phyloP scores from a whole-genome alignment of 2,888 invertebrate genomes.

The Pyrrhia umbra region DNA sequence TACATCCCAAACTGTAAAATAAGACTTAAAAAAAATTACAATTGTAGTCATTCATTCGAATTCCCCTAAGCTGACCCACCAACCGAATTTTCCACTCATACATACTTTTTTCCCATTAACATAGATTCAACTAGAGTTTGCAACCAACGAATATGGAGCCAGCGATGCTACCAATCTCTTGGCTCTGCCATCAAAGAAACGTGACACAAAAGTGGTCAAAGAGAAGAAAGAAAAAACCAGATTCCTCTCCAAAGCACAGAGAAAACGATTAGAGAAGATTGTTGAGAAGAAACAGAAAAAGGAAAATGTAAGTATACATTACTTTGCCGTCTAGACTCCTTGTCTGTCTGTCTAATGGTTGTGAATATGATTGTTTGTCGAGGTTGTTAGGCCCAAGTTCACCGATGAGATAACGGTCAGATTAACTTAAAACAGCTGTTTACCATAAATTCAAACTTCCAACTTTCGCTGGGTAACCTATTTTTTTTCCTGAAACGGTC shows the following conservation, averaged over 20 bases:
- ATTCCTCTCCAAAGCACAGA: conserved; percentile 96
- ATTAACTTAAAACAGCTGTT: no score
- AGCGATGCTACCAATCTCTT: conserved; percentile 94
- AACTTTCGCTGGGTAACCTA: no score
- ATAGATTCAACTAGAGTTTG: conserved; percentile 92
- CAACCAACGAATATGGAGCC: conserved; percentile 89
- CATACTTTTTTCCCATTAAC: conserved; percentile 46
- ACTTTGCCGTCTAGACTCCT: not conserved
- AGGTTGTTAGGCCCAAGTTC: no score
- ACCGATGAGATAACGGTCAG: no score
- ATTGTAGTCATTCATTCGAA: no score
- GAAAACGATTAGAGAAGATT: conserved; percentile 96
- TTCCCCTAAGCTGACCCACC: no score
- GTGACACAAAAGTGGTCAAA: conserved; percentile 92
- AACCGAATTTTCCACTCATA: no score
- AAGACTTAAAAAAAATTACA: not conserved
- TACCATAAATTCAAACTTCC: no score
- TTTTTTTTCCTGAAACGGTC: no score
- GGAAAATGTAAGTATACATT: conserved; percentile 92
- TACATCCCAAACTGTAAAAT: not conserved
- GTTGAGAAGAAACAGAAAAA: conserved; percentile 97
- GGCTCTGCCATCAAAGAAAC: conserved; percentile 95
- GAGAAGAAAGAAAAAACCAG: conserved; percentile 90
- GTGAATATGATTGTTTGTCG: no score
- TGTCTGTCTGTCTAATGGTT: no score